These are phyloP conservation scores for Menidia menidia DNA, from an alignment of 2,797 vertebrate species.

Conservation along the genomic window DNA sequence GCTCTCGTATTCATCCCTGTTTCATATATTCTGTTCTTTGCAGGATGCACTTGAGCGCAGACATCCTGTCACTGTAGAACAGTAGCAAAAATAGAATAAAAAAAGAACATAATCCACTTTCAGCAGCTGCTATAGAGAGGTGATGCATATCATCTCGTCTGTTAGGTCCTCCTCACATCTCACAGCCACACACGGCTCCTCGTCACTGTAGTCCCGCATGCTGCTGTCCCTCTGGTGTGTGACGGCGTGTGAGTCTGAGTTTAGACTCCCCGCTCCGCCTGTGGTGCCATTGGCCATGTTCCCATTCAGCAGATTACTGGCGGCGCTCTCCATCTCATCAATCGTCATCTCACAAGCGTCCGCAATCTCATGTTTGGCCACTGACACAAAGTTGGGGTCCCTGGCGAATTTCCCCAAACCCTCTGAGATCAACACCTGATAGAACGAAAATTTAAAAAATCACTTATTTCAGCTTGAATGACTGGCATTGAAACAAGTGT, in stretches of 20 bases:
- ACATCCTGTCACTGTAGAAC: slow-evolving; percentile 13
- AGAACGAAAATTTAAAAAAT: background rate
- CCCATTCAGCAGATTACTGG: slow-evolving; percentile 92
- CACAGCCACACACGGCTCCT: slow-evolving; percentile 85
- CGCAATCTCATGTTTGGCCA: slow-evolving; percentile 93
- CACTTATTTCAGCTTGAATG: background rate
- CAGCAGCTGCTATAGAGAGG: slow-evolving; percentile 90
- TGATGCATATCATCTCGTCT: slow-evolving; percentile 98
- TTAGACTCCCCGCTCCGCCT: slow-evolving; percentile 64
- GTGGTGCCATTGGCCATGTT: slow-evolving; percentile 77
- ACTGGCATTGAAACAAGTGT: background rate
- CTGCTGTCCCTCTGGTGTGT: slow-evolving; percentile 82
- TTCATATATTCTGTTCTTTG: slow-evolving; percentile 29
- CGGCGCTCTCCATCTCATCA: slow-evolving; percentile 98
- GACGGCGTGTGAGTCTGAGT: slow-evolving; percentile 76
- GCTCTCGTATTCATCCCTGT: slow-evolving; percentile 53
- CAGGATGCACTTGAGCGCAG: slow-evolving; percentile 30
- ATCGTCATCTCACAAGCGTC: slow-evolving; percentile 97
- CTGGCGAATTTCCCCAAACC: slow-evolving; percentile 93
- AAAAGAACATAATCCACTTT: slow-evolving; percentile 51
- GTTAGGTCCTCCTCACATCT: slow-evolving; percentile 94
- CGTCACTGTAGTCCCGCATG: slow-evolving; percentile 89
- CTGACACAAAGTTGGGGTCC: slow-evolving; percentile 96
- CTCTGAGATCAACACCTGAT: slow-evolving; percentile 95
- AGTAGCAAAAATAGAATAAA: slow-evolving; percentile 40